phyloP scores from a whole-genome alignment of 2,113 vertebrate species.

The Aepyceros melampus region DNA sequence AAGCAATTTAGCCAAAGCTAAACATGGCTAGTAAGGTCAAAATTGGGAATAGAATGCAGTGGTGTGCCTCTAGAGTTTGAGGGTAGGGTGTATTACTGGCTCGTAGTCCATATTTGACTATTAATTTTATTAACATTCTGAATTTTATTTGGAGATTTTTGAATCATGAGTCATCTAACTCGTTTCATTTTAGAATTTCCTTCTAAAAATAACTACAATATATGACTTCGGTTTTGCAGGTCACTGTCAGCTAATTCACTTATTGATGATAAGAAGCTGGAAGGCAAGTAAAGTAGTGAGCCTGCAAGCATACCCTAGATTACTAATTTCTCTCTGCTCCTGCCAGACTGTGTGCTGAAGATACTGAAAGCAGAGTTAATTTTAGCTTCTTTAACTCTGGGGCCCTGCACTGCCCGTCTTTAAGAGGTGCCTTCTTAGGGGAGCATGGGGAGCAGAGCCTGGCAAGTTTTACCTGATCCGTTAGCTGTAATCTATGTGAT shows the following conservation, averaged over 20 bases:
- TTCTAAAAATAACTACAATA: not conserved
- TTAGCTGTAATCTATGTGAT: not conserved
- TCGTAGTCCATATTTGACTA: not conserved
- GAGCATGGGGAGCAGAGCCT: not conserved
- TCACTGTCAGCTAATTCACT: not conserved
- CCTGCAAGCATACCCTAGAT: not conserved
- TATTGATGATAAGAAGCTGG: slow-evolving; percentile 12
- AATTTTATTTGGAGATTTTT: not conserved
- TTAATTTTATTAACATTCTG: not conserved
- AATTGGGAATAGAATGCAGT: not conserved
- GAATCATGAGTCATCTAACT: not conserved
- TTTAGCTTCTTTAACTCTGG: not conserved
- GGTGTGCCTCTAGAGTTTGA: not conserved
- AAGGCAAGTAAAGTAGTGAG: not conserved
- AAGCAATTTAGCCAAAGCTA: not conserved
- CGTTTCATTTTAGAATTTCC: slow-evolving; percentile 25
- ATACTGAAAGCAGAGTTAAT: not conserved
- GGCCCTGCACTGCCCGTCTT: not conserved
- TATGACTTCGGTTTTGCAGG: slow-evolving; percentile 8
- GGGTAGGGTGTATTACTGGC: not conserved
- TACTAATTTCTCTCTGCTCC: not conserved
- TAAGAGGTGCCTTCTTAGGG: not conserved
- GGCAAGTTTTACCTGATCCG: not conserved
- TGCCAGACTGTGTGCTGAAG: not conserved
- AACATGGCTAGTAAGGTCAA: not conserved